Base-by-base conservation (phyloP, 2,113 vertebrate species). In the Triplophysa siluroides region DNA sequence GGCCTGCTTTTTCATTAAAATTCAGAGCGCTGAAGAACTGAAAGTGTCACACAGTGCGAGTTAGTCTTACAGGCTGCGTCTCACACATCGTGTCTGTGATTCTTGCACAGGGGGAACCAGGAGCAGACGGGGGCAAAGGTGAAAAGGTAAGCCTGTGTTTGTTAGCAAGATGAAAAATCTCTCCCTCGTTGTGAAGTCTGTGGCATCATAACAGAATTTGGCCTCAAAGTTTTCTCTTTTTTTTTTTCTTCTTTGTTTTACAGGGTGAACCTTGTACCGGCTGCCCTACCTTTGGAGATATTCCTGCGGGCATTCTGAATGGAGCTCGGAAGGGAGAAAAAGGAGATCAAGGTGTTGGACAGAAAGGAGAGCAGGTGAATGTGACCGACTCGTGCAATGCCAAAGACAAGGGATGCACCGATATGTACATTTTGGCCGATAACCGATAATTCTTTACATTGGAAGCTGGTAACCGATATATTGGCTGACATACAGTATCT, bases 181-280 rank as follows among this genome's bases (percentile, higher is more conserved):
- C 19, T 69, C n/a, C n/a, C 24, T 21, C 8, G 7, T 63, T 62
- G 41, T 75, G 4, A 62, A 24, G 8, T 76, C 6, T 21, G 29
- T 52, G 67, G 26, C 45, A 38, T 45, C 29, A 21, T 13, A 2
- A 62, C 12, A 45, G n/a, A 41, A 7, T 65, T 14, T 29, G 4
- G 24, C 24, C 43, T 6, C 33, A n/a, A 21, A 60, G 47, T 24
- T 24, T 24, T 24, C 24, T 24, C 2, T 24, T 24, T 24, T 24
- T 24, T 19, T n/a, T 29, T 38, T 1, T 60, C 11, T 24, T 38
- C 33, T 78, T 19, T 72, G 8, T 67, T 13, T 26, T 79, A 45
- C 76, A 93, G 93, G 93, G 93, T 10, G 92, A 93, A 41, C 1
- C 88, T 0, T 94, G 92, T 62, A 84, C 88, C 11, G 83, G n/a